Evolutionary conservation across 92 coral and sea anemone genomes (phyloP).

Genomic region (Porites divaricata): DNA sequence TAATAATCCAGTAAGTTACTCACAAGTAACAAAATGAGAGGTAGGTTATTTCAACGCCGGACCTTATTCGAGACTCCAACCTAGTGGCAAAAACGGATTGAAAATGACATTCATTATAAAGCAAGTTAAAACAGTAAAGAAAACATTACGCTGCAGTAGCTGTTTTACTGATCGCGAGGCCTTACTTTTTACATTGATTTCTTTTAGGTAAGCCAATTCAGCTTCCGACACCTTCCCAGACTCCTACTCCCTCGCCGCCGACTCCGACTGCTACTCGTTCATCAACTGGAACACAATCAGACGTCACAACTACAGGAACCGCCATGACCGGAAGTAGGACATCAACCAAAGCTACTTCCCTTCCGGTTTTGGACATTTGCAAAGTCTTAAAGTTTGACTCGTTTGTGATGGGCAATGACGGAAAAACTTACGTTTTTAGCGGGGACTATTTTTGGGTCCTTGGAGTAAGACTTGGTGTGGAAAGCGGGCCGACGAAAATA

Average conservation of each 20-base stretch:
- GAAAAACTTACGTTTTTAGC: slow-evolving; percentile 41
- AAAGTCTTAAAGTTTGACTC: slow-evolving; percentile 31
- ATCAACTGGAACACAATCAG: neutral
- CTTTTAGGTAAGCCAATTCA: slow-evolving; percentile 12
- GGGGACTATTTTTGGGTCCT: slow-evolving; percentile 45
- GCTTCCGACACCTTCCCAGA: neutral
- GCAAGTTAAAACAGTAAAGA: too few relatives aligned
- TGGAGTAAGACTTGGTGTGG: slow-evolving; percentile 27
- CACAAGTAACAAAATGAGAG: too few relatives aligned
- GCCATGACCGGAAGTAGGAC: neutral
- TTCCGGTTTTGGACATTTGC: slow-evolving; percentile 30
- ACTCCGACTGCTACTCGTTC: neutral
- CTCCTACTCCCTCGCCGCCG: neutral
- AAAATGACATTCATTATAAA: too few relatives aligned
- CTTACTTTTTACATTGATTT: neutral
- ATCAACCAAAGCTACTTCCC: neutral
- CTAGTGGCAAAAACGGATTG: too few relatives aligned
- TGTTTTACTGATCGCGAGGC: neutral
- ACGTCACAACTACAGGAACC: neutral
- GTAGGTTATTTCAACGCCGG: too few relatives aligned
- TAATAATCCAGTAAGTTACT: too few relatives aligned
- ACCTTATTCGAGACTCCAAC: too few relatives aligned
- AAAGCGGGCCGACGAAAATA: slow-evolving; percentile 69
- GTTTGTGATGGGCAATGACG: slow-evolving; percentile 26
- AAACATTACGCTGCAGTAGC: too few relatives aligned